Evolutionary conservation across 2,888 invertebrate genomes (phyloP).

Genomic region (Synanthedon vespiformis): DNA sequence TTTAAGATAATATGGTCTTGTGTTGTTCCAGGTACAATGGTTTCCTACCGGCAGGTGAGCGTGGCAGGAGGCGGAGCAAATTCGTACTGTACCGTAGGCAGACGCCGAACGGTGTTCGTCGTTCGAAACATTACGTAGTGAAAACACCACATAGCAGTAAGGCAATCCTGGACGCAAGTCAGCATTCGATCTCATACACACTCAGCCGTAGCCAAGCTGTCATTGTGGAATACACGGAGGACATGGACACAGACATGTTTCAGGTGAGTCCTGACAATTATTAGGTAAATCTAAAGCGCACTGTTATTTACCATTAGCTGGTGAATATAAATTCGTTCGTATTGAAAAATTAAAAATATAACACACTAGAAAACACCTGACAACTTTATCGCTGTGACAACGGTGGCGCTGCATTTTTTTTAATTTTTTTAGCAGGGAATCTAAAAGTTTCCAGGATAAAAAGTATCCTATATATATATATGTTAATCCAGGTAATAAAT

Average conservation of each 20-base stretch:
- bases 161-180: slow-evolving; percentile 92
- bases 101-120: slow-evolving; percentile 91
- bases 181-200: slow-evolving; percentile 97
- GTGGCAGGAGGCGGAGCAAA: slow-evolving; percentile 93
- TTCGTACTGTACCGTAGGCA: slow-evolving; percentile 89
- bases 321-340: too few relatives aligned
- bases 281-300: too few relatives aligned
- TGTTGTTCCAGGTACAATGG: slow-evolving; percentile 86
- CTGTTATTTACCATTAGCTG: too few relatives aligned
- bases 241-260: slow-evolving; percentile 98
- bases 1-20: neutral
- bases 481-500: too few relatives aligned
- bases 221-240: slow-evolving; percentile 97
- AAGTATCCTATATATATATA: too few relatives aligned
- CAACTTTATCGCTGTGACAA: too few relatives aligned
- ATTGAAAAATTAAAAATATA: too few relatives aligned
- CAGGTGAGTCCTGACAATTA: slow-evolving; percentile 75
- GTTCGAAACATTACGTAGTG: slow-evolving; percentile 95
- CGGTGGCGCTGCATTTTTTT: too few relatives aligned
- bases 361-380: too few relatives aligned
- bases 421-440: too few relatives aligned
- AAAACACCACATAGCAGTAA: slow-evolving; percentile 95
- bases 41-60: slow-evolving; percentile 90
- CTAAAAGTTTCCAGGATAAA: too few relatives aligned
- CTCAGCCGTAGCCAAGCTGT: slow-evolving; percentile 96